phyloP scores from a whole-genome alignment of 2,113 vertebrate species.

The Chlamydotis undulata region DNA sequence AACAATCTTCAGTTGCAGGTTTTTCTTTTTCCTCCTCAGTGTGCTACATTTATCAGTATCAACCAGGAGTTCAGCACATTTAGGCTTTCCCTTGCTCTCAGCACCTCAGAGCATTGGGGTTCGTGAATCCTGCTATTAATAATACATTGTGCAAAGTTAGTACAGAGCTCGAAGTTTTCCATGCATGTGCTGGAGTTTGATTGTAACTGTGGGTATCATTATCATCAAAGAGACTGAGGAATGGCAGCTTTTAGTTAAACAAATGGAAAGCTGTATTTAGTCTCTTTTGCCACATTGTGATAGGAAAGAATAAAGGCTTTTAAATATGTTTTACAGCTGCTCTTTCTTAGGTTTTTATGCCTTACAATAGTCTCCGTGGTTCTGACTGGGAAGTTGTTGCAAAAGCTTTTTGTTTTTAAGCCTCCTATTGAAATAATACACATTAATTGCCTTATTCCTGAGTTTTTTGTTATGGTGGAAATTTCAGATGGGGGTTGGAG shows the following conservation, averaged over 20 bases:
- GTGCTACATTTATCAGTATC: not conserved
- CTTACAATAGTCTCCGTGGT: slow-evolving; percentile 53
- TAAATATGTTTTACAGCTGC: slow-evolving; percentile 70
- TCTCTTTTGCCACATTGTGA: slow-evolving; percentile 72
- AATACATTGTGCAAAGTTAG: slow-evolving; percentile 45
- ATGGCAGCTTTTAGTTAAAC: slow-evolving; percentile 79
- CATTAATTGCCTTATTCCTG: slow-evolving; percentile 46
- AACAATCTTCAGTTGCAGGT: not conserved
- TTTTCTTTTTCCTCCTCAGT: not conserved
- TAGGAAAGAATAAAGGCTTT: slow-evolving; percentile 73
- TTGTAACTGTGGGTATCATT: slow-evolving; percentile 68
- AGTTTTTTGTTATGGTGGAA: slow-evolving; percentile 11
- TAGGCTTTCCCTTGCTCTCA: slow-evolving; percentile 42
- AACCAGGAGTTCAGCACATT: not conserved
- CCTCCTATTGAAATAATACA: slow-evolving; percentile 55
- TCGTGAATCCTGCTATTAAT: slow-evolving; percentile 52
- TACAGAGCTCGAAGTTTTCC: slow-evolving; percentile 48
- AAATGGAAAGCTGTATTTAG: slow-evolving; percentile 76
- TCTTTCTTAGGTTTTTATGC: slow-evolving; percentile 67
- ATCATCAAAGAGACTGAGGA: slow-evolving; percentile 64
- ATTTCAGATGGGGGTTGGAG: not conserved
- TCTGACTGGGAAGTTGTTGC: slow-evolving; percentile 54
- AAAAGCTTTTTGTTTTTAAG: slow-evolving; percentile 66
- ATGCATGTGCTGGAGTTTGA: slow-evolving; percentile 27
- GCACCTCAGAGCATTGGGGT: slow-evolving; percentile 2